Base-by-base conservation (phyloP, 1,140 invertebrate genomes). In the Drosophila watanabei region DNA sequence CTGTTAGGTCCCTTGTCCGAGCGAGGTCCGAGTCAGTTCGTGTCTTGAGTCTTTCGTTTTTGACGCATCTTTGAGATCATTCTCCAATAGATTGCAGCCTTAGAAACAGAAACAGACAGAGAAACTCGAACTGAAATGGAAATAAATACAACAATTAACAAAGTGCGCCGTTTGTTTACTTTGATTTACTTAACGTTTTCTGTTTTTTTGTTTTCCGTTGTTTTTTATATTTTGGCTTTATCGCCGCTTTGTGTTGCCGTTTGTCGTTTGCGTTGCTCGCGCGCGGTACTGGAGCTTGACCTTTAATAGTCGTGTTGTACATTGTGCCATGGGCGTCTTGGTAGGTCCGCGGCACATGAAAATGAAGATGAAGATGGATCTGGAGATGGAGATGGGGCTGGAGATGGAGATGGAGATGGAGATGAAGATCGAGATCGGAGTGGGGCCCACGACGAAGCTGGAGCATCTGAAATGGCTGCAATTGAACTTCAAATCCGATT, bases 271-370 rank as follows among this genome's bases (percentile, higher is more conserved):
- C 64, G 63, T n/a, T 66, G 63, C 60, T 65, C 41, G 41, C 59
- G 41, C 56, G 35, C 35, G 24, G 48, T 62, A 46, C 58, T 73
- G 56, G 37, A 61, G 71, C 71, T 73, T 87, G 85, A 88, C 85
- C 85, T 88, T 88, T 88, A 85, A 88, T 85, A 79, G 75, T 88
- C 85, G 85, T 88, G 85, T 85, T 85, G 71, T 76, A 69, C 69
- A 90, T 85, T 85, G 75, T 79, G 85, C 86, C 85, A 81, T 70
- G 52, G 82, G 82, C 79, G 43, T 79, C 70, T 75, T 75, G 71
- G 71, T 75, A 61, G 71, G 71, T 75, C 71, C 37, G 18, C 30
- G 18, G 46, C 54, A 43, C 24, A 69, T 61, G 62, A 46, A 54
- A 64, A 59, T 46, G 39, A 24, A 79, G 75, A 56, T 71, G 64